Base-by-base conservation (phyloP, 1,140 invertebrate species). In the Tachypleus tridentatus region DNA sequence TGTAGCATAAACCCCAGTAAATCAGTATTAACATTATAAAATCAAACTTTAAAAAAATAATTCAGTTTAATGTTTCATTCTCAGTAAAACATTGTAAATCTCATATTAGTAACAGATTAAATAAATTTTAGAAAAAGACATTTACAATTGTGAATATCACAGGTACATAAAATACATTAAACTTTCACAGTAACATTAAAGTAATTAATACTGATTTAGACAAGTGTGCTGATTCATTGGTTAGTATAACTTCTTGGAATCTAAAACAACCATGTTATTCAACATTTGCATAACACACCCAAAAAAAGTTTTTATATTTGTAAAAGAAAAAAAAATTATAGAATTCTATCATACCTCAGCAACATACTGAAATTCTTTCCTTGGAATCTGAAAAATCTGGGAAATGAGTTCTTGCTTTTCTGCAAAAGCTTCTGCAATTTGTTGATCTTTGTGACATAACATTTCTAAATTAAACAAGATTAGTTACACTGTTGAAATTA, bases 321-420 rank as follows among this genome's bases (percentile, higher is more conserved):
- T 29, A 29, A 29, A 29, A 29, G 29, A n/a, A n/a, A 29, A 29
- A 29, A 29, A 29, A 29, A 29, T 29, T 29, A 29, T 29, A 29
- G 29, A 29, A 29, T 29, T 29, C 29, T 29, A 29, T 29, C 61
- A 11, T 56, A 85, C 81, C 68, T 87, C 85, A 11, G 81, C 81
- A 63, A 85, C 82, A 68, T 81, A 81, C 63, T 85, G 81, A 71
- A 85, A 85, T 68, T 87, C 84, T 71, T 86, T 83, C 68, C 81
- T 79, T 52, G 87, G 85, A 73, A 89, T 83, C 76, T 86, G 83
- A 69, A 88, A 79, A 69, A 89, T 83, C 74, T 88, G 86, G 66
- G 86, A 86, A 67, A 89, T 83, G 60, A 91, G 78, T 69, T 79
- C 77, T 69, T 88, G 84, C 71, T 89, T 90, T 69, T 89, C 87